Conservation (phyloP, 2,888 invertebrate genomes). For the Priapulus caudatus region DNA sequence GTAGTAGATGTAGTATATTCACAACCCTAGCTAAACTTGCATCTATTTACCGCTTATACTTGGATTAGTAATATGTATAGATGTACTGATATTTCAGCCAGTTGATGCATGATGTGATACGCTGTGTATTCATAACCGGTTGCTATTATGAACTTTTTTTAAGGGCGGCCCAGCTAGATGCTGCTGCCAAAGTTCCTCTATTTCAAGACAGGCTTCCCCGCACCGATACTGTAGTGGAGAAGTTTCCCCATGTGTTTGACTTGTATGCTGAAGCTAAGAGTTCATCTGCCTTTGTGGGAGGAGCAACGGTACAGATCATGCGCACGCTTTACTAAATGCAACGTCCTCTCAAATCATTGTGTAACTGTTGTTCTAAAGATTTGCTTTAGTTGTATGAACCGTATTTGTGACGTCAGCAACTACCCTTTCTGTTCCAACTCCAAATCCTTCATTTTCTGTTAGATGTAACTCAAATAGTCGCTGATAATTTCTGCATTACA, state of each 20-base stretch:
- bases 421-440: no score
- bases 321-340: background rate
- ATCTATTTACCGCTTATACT: no score
- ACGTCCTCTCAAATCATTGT: no score
- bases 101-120: conserved; percentile 14
- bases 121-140: conserved; percentile 12
- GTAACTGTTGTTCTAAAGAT: no score
- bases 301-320: conserved; percentile 46
- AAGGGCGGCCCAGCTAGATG: conserved; percentile 37
- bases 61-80: no score
- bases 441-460: background rate
- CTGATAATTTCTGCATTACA: conserved; percentile 4
- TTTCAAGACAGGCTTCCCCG: conserved; percentile 26
- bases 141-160: conserved; percentile 38
- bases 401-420: no score
- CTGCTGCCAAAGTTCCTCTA: conserved; percentile 32
- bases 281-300: conserved; percentile 60
- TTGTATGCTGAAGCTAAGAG: conserved; percentile 55
- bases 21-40: no score
- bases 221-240: conserved; percentile 39
- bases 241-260: conserved; percentile 79
- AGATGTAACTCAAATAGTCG: conserved; percentile 1
- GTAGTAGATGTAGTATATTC: no score
- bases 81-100: no score
- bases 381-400: no score